These are phyloP conservation scores for Paracyclopina nana DNA, from an alignment of 1,140 invertebrate species.

Conservation along the genomic window DNA sequence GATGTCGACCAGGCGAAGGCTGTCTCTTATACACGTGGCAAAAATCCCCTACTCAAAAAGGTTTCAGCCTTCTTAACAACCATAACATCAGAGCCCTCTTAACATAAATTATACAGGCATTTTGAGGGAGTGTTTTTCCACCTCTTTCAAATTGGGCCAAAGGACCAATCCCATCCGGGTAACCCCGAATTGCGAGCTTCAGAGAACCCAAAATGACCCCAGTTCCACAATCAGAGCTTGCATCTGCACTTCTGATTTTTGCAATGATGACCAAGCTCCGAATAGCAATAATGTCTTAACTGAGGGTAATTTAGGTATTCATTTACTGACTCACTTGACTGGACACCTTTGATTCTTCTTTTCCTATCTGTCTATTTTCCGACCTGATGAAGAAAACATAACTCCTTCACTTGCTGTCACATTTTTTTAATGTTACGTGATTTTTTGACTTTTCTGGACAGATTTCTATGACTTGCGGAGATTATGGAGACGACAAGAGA, in stretches of 20 bases:
- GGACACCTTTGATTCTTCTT: too few relatives aligned
- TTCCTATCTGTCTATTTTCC: too few relatives aligned
- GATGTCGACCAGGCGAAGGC: conserved; percentile 5
- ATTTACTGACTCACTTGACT: too few relatives aligned
- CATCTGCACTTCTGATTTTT: conserved; percentile 3
- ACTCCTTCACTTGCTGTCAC: too few relatives aligned
- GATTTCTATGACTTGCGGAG: too few relatives aligned
- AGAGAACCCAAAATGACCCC: conserved; percentile 3
- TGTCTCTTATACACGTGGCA: conserved; percentile 15
- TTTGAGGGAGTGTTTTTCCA: conserved; percentile 9
- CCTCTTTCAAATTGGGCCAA: neutral
- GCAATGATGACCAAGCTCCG: conserved; percentile 10
- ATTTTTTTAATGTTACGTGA: too few relatives aligned
- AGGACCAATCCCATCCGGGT: neutral
- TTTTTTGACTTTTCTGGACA: too few relatives aligned
- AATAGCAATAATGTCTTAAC: too few relatives aligned
- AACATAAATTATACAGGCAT: neutral
- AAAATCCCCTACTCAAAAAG: conserved; percentile 12
- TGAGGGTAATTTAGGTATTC: too few relatives aligned
- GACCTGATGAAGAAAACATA: too few relatives aligned
- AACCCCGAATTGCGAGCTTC: conserved; percentile 6
- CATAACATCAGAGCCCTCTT: neutral
- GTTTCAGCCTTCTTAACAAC: neutral
- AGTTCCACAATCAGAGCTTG: neutral
- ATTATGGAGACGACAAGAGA: too few relatives aligned